Percentiles rank a stretch among this genome's conserved stretches.
These are phyloP conservation scores for Metaphire vulgaris DNA, from an alignment of 1,140 invertebrate species.

Conservation along the genomic window DNA sequence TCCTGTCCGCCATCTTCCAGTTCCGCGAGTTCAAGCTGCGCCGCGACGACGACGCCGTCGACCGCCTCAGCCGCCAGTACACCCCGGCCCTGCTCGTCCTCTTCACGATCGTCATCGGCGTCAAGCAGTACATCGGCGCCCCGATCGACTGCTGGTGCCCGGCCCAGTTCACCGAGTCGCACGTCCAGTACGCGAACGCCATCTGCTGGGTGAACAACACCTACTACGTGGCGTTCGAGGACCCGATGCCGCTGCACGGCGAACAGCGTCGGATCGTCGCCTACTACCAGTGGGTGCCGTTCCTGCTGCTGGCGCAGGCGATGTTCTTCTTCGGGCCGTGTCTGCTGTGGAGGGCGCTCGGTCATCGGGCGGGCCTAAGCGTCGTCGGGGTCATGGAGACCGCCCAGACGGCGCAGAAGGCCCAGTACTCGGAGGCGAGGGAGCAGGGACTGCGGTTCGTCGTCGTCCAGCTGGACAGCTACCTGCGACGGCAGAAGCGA, in stretches of 20 bases:
- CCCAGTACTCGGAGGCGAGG: constrained; percentile 1
- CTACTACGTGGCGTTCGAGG: constrained; percentile 30
- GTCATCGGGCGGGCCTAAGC: constrained; percentile 23
- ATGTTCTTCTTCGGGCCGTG: constrained; percentile 26
- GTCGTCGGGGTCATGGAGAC: constrained; percentile 17
- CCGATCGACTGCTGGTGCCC: constrained; percentile 53
- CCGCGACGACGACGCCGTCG: constrained; percentile 57
- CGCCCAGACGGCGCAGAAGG: constrained; percentile 4
- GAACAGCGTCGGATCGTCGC: constrained; percentile 31
- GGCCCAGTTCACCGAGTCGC: constrained; percentile 49
- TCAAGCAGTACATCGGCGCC: constrained; percentile 83
- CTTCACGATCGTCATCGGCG: constrained; percentile 66
- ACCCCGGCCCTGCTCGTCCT: constrained; percentile 56
- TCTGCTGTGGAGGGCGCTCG: constrained; percentile 20
- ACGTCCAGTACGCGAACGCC: constrained; percentile 33
- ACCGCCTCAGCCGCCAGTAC: constrained; percentile 56
- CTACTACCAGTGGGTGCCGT: constrained; percentile 30
- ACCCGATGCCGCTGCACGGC: neutral
- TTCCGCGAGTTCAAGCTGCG: constrained; percentile 24
- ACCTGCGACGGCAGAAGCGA: constrained; percentile 17
- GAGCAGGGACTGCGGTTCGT: constrained; percentile 39
- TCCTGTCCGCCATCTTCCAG: constrained; percentile 21
- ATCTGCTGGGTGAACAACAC: constrained; percentile 33
- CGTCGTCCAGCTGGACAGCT: constrained; percentile 40
- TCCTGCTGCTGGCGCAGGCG: constrained; percentile 24